phyloP scores from a whole-genome alignment of 2,113 vertebrate species.

The Aegotheles bennettii region DNA sequence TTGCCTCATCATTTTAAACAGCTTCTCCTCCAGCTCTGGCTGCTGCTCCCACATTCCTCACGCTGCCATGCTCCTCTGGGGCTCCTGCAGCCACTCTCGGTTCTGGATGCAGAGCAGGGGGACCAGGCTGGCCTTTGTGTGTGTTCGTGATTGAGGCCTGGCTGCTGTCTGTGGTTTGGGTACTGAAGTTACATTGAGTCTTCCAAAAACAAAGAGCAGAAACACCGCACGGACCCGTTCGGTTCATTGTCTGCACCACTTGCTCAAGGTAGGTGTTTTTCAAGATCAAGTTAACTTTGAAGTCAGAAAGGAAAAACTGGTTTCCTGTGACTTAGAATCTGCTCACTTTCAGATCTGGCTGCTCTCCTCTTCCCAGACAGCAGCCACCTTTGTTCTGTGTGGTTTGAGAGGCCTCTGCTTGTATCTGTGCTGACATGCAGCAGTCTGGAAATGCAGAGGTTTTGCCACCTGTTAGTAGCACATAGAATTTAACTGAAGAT shows the following conservation, averaged over 20 bases:
- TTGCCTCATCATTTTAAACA: neutral
- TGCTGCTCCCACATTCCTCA: neutral
- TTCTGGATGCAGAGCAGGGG: neutral
- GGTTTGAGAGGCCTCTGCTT: neutral
- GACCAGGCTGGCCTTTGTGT: neutral
- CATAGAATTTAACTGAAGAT: neutral
- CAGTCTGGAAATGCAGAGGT: neutral
- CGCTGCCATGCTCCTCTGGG: neutral
- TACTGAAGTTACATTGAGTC: neutral
- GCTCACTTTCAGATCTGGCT: neutral
- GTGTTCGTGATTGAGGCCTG: neutral
- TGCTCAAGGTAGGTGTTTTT: neutral
- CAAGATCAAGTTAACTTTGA: neutral
- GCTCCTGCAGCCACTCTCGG: neutral
- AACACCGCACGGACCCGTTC: neutral
- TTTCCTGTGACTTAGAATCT: neutral
- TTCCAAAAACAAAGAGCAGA: neutral
- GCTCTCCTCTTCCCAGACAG: neutral
- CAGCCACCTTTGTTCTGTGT: neutral
- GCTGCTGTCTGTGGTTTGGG: neutral
- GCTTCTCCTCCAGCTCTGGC: neutral
- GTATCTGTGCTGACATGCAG: rapidly evolving
- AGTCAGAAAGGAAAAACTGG: neutral
- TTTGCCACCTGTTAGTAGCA: neutral
- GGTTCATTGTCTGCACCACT: neutral